Base-by-base conservation (phyloP, 2,888 invertebrate species). In the Cyclophora albipunctata region DNA sequence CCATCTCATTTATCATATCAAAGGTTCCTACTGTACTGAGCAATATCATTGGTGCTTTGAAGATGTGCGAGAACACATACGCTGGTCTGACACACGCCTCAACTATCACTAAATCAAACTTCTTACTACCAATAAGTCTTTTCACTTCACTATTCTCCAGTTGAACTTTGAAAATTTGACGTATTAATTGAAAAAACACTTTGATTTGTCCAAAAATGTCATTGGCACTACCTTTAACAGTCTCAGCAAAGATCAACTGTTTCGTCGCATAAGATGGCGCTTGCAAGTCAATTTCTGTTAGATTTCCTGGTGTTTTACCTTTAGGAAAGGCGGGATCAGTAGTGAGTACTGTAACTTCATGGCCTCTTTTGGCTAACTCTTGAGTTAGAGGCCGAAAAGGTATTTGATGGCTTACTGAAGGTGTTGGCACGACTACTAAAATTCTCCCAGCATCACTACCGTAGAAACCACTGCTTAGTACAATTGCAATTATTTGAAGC, bases 321-420 rank as follows among this genome's bases (percentile, higher is more conserved):
- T 72, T 64, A 0, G 65, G 55, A 34, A 68, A 82, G 0, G 56
- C 69, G 3, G 88, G 86, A 53, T 88, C 64, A 34, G 89, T 49
- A 1, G 90, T 87, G 0, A 88, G 58, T 0, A 86, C 68, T 0
- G 78, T 70, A 0, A 90, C 60, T 47, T 90, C 73, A 50, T 90
- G 90, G 0, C 89, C 90, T 7, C 81, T 69, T 45, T 60, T 73
- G 0, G 73, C 73, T n/a, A 90, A 60, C 45, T 82, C 84, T 2
- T 74, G 66, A 5, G 74, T 74, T 3, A 90, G 49, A 2, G 76
- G 67, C 7, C 79, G 68, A 50, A 75, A 87, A 0, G 82, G 77
- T 0, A 84, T 65, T 64, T 89, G 88, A 54, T 90, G 90, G 48
- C 89, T 90, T 40, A 84, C 72, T 0, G 85, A 82, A 0, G 88